Base-by-base conservation (phyloP, 2,113 vertebrate genomes). In the Neotoma lepida region DNA sequence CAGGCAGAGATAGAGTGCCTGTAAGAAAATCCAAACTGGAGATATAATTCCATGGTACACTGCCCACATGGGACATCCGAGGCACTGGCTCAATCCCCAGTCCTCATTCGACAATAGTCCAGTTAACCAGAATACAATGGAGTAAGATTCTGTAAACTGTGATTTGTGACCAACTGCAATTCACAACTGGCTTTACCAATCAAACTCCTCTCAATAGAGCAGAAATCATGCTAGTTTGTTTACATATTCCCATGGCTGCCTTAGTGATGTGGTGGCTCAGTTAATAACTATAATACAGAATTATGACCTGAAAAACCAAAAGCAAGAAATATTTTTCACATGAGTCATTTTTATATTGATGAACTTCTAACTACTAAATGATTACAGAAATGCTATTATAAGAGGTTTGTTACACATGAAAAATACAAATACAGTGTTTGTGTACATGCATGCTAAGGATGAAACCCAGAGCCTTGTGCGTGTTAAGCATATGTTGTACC, bases 291-390 rank as follows among this genome's bases (percentile, higher is more conserved):
- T 95, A 61, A 88, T 33, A 58, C 44, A 66, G 54, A 95, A 49
- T 18, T 82, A 76, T 22, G 46, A 80, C 74, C 54, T 35, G 41
- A 15, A 89, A 93, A 91, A 39, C 28, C 92, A 88, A 96, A 93
- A 20, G 28, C 10, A 77, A 41, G 26, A 80, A 66, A 41, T 61
- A 94, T 58, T 58, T 82, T 82, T 41, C 80, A 85, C 63, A 71
- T 63, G 51, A 95, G 51, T 39, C 58, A 76, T 80, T 78, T 58
- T 84, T 58, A 33, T 82, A 39, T n/a, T 86, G 54, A 6, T 77
- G 61, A 95, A 68, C 56, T 89, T 95, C 54, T 87, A 81, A 89
- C 51, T 84, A 96, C 39, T 49, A 91, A 77, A 88, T 64, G 33
- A 92, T 81, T 92, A 71, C 5, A 77, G 82, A 94, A 94, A 56